Conservation (phyloP, 2,888 invertebrate species). For the Mechanitis mazaeus region DNA sequence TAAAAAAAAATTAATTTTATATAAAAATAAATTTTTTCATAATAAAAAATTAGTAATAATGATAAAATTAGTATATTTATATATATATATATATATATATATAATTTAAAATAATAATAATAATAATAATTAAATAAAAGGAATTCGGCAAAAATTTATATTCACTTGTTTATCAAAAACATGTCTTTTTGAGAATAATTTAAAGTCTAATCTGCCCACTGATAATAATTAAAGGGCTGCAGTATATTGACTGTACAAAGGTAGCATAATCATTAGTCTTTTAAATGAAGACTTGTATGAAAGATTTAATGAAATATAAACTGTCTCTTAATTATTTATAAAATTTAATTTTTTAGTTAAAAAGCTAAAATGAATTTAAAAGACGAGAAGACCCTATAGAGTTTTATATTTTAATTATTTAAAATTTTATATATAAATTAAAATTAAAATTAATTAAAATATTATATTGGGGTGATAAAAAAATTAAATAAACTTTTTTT, state of each 20-base stretch:
- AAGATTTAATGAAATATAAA: slow-evolving; percentile 81
- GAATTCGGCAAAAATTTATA: slow-evolving; percentile 80
- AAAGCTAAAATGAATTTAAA: slow-evolving; percentile 80
- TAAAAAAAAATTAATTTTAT: slow-evolving; percentile 61
- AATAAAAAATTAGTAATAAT: slow-evolving; percentile 64
- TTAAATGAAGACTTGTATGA: slow-evolving; percentile 89
- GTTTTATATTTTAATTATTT: slow-evolving; percentile 72
- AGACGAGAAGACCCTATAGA: slow-evolving; percentile 90
- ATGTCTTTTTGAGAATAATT: slow-evolving; percentile 76
- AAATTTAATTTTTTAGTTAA: slow-evolving; percentile 74
- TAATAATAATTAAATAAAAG: slow-evolving; percentile 48
- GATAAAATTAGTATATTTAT: slow-evolving; percentile 76
- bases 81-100: slow-evolving; percentile 23
- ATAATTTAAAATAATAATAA: slow-evolving; percentile 81
- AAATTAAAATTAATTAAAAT: slow-evolving; percentile 45
- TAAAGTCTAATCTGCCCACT: slow-evolving; percentile 80
- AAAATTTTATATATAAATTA: slow-evolving; percentile 50
- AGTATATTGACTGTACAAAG: slow-evolving; percentile 62
- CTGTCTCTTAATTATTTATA: slow-evolving; percentile 70
- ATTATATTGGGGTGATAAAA: slow-evolving; percentile 81
- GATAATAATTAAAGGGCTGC: slow-evolving; percentile 84
- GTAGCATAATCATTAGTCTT: slow-evolving; percentile 67
- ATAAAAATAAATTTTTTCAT: slow-evolving; percentile 65
- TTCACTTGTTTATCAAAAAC: slow-evolving; percentile 88
- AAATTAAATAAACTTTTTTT: slow-evolving; percentile 78